Conservation (phyloP, 2,797 vertebrate species). For the Toxotes lorentzi region DNA sequence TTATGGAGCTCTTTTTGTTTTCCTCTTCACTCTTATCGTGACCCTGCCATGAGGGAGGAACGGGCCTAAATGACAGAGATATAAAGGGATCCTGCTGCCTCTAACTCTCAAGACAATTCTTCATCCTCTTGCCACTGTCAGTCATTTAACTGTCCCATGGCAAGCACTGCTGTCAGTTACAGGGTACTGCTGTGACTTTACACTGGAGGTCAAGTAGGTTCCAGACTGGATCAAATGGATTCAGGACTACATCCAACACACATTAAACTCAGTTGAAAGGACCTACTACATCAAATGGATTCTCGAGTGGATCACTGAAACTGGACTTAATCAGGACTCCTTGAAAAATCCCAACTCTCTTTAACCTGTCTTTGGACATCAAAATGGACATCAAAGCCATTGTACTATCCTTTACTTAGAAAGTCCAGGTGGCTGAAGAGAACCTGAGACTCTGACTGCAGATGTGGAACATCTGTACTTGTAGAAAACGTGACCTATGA, state of each 20-base stretch:
- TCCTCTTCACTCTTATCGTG: slow-evolving; percentile 1
- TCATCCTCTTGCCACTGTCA: slow-evolving; percentile 30
- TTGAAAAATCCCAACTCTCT: slow-evolving; percentile 14
- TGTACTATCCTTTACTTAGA: background rate
- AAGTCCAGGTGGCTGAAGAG: background rate
- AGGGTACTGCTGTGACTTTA: slow-evolving; percentile 36
- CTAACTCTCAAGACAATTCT: slow-evolving; percentile 43
- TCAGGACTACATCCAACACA: slow-evolving; percentile 27
- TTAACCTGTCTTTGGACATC: slow-evolving; percentile 10
- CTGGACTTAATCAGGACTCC: slow-evolving; percentile 2
- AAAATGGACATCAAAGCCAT: slow-evolving; percentile 11
- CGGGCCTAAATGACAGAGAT: slow-evolving; percentile 6
- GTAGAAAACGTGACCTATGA: slow-evolving; percentile 47
- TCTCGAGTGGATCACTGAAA: slow-evolving; percentile 18
- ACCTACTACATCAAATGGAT: slow-evolving; percentile 25
- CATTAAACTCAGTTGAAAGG: slow-evolving; percentile 19
- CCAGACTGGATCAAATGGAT: slow-evolving; percentile 34
- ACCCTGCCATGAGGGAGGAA: slow-evolving; percentile 24
- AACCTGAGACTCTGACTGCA: slow-evolving; percentile 11
- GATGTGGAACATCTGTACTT: slow-evolving; percentile 20
- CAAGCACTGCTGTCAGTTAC: background rate
- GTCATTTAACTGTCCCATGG: slow-evolving; percentile 18
- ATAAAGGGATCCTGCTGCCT: slow-evolving; percentile 22
- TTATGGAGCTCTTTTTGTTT: slow-evolving; percentile 21
- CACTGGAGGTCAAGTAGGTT: slow-evolving; percentile 44